Evolutionary conservation across 2,888 invertebrate genomes (phyloP).

Genomic region (Euzetes globulus): DNA sequence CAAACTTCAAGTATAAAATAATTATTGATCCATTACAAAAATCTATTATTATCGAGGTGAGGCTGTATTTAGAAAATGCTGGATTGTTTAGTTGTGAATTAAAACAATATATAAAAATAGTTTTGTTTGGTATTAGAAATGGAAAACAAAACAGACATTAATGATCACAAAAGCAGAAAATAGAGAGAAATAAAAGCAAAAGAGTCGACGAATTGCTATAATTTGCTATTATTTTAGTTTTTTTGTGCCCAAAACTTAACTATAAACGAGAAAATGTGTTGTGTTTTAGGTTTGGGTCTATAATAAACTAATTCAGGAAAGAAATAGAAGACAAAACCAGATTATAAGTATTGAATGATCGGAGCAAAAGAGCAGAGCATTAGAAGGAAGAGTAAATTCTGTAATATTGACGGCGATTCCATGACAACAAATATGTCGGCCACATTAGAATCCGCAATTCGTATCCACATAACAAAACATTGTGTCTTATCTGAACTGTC

Average conservation of each 20-base stretch:
- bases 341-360: not conserved
- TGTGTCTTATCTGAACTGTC: not conserved
- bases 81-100: too few relatives aligned
- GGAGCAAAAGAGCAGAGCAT: not conserved
- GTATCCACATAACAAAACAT: not conserved
- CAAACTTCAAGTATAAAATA: too few relatives aligned
- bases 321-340: not conserved
- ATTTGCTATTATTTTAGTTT: not conserved
- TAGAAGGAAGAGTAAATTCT: not conserved
- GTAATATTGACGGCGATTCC: not conserved
- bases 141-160: not conserved
- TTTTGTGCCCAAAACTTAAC: not conserved
- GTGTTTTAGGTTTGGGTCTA: not conserved
- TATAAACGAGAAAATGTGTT: not conserved
- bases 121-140: not conserved
- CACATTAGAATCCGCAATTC: not conserved
- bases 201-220: not conserved
- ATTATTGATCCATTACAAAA: too few relatives aligned
- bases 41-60: too few relatives aligned
- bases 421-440: constrained; percentile 5
- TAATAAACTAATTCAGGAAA: not conserved
- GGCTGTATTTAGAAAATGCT: too few relatives aligned
- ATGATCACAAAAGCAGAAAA: not conserved
- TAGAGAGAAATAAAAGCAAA: not conserved
- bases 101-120: not conserved